These are phyloP conservation scores for Heliconius sara DNA, from an alignment of 2,888 invertebrate genomes.

Conservation along the genomic window DNA sequence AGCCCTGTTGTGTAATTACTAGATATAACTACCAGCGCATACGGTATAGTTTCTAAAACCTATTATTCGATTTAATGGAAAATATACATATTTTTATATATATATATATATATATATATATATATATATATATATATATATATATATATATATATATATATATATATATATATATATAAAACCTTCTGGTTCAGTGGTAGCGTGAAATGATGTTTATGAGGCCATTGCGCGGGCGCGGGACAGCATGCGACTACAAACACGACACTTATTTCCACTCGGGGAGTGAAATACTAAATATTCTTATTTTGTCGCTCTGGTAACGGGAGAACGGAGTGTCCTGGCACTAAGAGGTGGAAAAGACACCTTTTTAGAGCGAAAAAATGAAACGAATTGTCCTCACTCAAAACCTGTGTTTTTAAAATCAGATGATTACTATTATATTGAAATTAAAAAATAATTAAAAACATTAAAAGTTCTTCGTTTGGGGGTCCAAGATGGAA, in stretches of 20 bases:
- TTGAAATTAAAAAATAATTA: not conserved
- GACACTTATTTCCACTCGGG: not conserved
- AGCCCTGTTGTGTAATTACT: slow-evolving; percentile 48
- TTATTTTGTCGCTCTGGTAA: not conserved
- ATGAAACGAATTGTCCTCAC: too few species aligned
- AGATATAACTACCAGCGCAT: slow-evolving; percentile 36
- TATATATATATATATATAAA: too few species aligned
- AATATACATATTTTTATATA: too few species aligned
- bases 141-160: too few species aligned
- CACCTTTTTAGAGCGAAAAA: too few species aligned
- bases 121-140: too few species aligned
- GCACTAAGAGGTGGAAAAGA: not conserved
- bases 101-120: too few species aligned
- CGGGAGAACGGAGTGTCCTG: not conserved
- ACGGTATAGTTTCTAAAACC: slow-evolving; percentile 20
- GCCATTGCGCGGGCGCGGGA: too few species aligned
- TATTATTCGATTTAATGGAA: slow-evolving; percentile 17
- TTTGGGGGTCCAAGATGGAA: too few species aligned
- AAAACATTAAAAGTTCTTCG: slow-evolving; percentile 2
- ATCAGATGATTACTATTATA: not conserved
- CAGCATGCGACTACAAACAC: too few species aligned
- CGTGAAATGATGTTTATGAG: too few species aligned
- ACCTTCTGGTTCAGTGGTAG: too few species aligned
- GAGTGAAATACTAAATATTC: not conserved
- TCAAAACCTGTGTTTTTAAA: not conserved